Percentiles rank a stretch among this genome's conserved stretches.
These are phyloP conservation scores for Tylochromis polylepis DNA, from an alignment of 2,113 vertebrate genomes.

Conservation along the genomic window DNA sequence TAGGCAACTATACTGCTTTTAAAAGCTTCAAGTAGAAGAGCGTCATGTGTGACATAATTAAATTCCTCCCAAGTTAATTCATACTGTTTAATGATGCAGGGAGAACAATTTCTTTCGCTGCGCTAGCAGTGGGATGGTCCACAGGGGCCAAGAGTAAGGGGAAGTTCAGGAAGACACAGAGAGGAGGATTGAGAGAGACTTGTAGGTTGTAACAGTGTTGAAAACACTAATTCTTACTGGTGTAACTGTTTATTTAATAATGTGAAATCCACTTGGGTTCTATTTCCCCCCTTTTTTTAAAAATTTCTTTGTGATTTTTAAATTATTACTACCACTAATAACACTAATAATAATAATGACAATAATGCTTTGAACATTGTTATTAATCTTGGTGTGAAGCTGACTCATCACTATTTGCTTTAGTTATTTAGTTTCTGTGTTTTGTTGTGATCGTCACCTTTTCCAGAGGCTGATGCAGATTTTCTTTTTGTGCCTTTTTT, in stretches of 20 bases:
- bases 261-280: background rate
- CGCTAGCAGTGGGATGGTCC: constrained; percentile 53
- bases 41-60: constrained; percentile 71
- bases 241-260: background rate
- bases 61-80: constrained; percentile 70
- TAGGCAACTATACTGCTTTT: constrained; percentile 57
- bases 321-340: background rate
- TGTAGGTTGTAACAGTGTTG: constrained; percentile 21
- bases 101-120: constrained; percentile 63
- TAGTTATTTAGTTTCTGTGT: background rate
- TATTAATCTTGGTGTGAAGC: background rate
- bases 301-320: background rate
- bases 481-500: constrained; percentile 29
- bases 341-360: background rate
- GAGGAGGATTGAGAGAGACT: constrained; percentile 20
- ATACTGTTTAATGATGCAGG: constrained; percentile 73
- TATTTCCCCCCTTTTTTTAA: background rate
- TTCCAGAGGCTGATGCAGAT: background rate
- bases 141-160: constrained; percentile 34
- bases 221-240: background rate
- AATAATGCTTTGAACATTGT: background rate
- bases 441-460: constrained; percentile 14
- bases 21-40: constrained; percentile 55
- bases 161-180: constrained; percentile 42
- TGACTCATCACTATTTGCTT: background rate